Evolutionary conservation across 2,113 vertebrate genomes (phyloP).

Genomic region (Toxotes jaculatrix): DNA sequence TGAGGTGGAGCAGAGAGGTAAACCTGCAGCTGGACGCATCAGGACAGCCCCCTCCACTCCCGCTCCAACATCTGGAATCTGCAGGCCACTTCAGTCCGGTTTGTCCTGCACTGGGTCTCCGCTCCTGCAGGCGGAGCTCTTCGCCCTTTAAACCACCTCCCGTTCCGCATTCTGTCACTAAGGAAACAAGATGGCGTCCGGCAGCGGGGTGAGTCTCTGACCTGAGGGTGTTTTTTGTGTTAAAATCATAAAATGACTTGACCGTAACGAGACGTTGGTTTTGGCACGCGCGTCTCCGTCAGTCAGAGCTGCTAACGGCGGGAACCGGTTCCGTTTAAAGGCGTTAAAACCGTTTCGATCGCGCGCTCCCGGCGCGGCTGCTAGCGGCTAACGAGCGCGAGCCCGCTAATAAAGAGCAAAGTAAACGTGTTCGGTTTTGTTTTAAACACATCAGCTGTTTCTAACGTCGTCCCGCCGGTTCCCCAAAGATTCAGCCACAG

Average conservation of each 20-base stretch:
- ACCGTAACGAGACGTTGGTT: fast-evolving
- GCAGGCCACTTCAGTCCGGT: neutral
- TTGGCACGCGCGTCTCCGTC: fast-evolving
- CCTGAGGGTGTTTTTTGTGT: neutral
- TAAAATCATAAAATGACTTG: fast-evolving
- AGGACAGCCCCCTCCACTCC: no score
- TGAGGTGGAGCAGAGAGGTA: no score
- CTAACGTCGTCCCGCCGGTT: neutral
- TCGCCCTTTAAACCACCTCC: neutral
- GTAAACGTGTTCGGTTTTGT: neutral
- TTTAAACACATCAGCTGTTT: neutral
- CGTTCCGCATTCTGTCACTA: neutral
- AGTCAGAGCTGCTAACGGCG: no score
- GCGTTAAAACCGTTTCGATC: neutral
- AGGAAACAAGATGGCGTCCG: constrained; percentile 78
- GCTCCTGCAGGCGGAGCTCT: constrained; percentile 31
- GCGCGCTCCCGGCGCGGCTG: neutral
- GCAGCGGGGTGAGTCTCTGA: constrained; percentile 75
- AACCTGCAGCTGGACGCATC: no score
- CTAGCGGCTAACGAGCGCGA: neutral
- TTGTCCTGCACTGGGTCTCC: neutral
- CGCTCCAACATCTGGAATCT: no score
- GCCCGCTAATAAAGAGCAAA: neutral
- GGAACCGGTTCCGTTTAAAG: neutral
- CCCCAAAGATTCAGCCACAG: fast-evolving